Evolutionary conservation across 2,888 invertebrate genomes (phyloP).

Genomic region (Ligdia adustata): DNA sequence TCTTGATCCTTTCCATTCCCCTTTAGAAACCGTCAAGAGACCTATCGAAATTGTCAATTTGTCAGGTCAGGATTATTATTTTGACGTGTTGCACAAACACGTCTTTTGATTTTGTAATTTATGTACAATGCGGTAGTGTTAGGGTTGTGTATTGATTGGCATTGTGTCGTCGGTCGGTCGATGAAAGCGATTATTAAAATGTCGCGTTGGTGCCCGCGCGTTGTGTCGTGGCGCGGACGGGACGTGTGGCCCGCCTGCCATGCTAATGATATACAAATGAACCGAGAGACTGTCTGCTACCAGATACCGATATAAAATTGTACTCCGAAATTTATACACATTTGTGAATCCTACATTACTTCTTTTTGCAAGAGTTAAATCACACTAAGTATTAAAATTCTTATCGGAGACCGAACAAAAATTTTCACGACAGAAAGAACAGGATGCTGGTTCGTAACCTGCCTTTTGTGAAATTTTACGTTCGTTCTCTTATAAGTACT

Average conservation of each 20-base stretch:
- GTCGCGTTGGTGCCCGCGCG: constrained; percentile 50
- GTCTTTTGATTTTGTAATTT: constrained; percentile 17
- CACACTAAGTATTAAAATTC: no score
- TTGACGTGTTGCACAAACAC: constrained; percentile 35
- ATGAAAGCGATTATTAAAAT: constrained; percentile 68
- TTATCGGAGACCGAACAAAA: no score
- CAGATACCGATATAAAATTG: constrained; percentile 36
- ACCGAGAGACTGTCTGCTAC: constrained; percentile 44
- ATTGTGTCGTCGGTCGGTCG: constrained; percentile 32
- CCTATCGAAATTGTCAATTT: constrained; percentile 39
- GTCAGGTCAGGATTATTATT: constrained; percentile 36
- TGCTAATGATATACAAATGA: constrained; percentile 67
- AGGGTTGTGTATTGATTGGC: constrained; percentile 10
- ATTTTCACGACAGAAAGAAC: no score
- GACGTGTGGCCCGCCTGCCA: constrained; percentile 38
- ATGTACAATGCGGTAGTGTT: constrained; percentile 2
- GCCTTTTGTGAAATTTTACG: no score
- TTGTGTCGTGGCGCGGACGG: constrained; percentile 33
- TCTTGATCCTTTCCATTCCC: constrained; percentile 28
- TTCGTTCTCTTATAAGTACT: no score
- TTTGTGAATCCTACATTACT: no score
- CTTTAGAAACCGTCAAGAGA: constrained; percentile 29
- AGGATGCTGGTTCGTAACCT: no score
- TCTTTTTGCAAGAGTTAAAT: no score
- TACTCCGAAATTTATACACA: no score